A percentile compares a stretch with the other conserved stretches of the same genome.
Conservation (phyloP, 92 coral and sea anemone species). For the Phenganax stokvisi region DNA sequence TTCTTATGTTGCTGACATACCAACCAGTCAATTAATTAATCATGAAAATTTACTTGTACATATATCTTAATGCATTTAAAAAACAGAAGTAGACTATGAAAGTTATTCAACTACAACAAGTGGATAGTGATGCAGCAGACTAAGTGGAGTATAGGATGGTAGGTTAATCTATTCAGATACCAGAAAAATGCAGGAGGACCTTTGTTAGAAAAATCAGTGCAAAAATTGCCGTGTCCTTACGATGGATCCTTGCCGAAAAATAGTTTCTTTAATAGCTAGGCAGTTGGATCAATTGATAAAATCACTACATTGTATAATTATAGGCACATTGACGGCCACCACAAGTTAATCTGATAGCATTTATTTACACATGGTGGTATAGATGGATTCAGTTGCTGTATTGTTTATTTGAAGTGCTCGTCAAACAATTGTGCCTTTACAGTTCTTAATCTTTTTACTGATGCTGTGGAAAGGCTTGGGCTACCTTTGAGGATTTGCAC, state of each 20-base stretch:
- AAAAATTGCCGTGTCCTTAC: neutral
- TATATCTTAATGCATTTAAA: too few species aligned
- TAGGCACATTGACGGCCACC: slow-evolving; percentile 51
- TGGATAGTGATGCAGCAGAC: too few species aligned
- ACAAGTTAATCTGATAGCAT: slow-evolving; percentile 41
- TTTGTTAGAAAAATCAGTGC: slow-evolving; percentile 3
- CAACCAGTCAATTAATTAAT: too few species aligned
- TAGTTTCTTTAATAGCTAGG: neutral
- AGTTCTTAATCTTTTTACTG: slow-evolving; percentile 4
- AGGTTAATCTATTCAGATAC: too few species aligned
- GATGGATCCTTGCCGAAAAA: neutral
- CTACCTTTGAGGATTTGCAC: slow-evolving; percentile 3
- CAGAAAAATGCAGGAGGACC: neutral
- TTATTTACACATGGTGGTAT: slow-evolving; percentile 47
- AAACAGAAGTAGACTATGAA: too few species aligned
- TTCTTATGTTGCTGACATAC: too few species aligned
- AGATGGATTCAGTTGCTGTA: slow-evolving; percentile 44
- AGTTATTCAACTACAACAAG: too few species aligned
- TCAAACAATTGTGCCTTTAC: slow-evolving; percentile 17
- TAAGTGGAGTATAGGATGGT: too few species aligned
- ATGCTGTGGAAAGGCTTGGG: slow-evolving; percentile 24
- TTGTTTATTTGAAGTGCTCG: slow-evolving; percentile 18
- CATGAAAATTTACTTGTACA: too few species aligned
- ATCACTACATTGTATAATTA: neutral
- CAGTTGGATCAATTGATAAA: neutral